Evolutionary conservation across 2,797 vertebrate genomes (phyloP).

Genomic region (Rhinoraja longicauda): DNA sequence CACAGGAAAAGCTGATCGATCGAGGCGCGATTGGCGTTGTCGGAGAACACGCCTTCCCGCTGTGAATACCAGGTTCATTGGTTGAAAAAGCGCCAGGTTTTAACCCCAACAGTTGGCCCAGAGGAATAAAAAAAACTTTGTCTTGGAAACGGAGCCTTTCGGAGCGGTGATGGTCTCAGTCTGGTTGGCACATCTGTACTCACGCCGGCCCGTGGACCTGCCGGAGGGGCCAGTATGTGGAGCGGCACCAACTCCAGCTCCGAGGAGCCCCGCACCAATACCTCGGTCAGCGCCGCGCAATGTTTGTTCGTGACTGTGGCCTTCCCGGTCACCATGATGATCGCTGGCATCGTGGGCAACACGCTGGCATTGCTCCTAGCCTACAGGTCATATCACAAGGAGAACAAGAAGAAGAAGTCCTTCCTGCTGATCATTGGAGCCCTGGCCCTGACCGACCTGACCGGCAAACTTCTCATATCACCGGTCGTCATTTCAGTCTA

Average conservation of each 20-base stretch:
- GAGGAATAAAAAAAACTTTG: not conserved
- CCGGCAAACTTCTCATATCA: conserved; percentile 84
- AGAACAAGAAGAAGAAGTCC: conserved; percentile 73
- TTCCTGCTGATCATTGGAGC: conserved; percentile 92
- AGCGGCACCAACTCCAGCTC: conserved; percentile 53
- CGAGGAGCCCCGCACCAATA: conserved; percentile 39
- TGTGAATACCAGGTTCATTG: not conserved
- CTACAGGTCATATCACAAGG: conserved; percentile 73
- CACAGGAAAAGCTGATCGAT: not conserved
- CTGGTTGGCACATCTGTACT: not conserved
- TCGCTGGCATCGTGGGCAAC: conserved; percentile 86
- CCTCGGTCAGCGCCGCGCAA: not conserved
- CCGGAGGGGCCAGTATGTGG: conserved; percentile 49
- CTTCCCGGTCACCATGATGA: conserved; percentile 85
- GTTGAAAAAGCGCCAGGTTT: not conserved
- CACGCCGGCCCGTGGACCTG: conserved; percentile 20
- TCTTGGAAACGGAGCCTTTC: not conserved
- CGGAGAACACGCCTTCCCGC: not conserved
- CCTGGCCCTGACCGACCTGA: conserved; percentile 81
- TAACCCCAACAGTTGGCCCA: too few relatives aligned
- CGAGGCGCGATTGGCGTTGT: not conserved
- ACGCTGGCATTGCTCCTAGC: conserved; percentile 80
- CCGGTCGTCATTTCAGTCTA: conserved; percentile 90
- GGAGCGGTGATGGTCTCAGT: not conserved
- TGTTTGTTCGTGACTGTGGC: conserved; percentile 74